Evolutionary conservation across 1,140 invertebrate genomes (phyloP).

Genomic region (Lasioglossum albipes): DNA sequence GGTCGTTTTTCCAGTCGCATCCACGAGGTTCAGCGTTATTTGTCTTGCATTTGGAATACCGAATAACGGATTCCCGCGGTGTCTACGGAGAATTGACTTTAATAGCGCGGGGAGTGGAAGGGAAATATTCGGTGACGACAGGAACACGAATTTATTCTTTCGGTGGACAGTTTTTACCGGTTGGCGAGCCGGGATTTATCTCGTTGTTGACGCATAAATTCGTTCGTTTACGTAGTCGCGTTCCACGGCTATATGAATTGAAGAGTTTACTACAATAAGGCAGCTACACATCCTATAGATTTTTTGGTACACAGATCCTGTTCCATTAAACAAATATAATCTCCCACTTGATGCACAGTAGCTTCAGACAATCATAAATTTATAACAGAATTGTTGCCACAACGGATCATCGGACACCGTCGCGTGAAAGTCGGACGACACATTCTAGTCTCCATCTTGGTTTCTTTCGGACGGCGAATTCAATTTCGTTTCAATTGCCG

Average conservation of each 20-base stretch:
- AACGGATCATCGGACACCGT: conserved; percentile 51
- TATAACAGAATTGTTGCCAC: conserved; percentile 47
- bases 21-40: background rate
- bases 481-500: conserved; percentile 53
- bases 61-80: conserved; percentile 9
- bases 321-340: no score
- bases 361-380: no score
- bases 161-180: background rate
- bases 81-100: conserved; percentile 15
- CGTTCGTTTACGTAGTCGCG: conserved; percentile 3
- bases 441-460: conserved; percentile 21
- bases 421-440: conserved; percentile 43
- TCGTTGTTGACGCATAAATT: conserved; percentile 22
- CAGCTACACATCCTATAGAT: no score
- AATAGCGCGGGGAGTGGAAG: conserved; percentile 7
- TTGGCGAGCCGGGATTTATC: conserved; percentile 7
- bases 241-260: no score
- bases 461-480: conserved; percentile 47
- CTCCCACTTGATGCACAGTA: no score
- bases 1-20: background rate
- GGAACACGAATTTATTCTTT: conserved; percentile 13
- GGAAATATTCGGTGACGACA: conserved; percentile 24
- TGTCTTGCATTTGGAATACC: conserved; percentile 12
- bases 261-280: no score
- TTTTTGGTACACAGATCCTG: no score